Percentiles rank a stretch among this genome's conserved stretches.
Evolutionary conservation across 2,113 vertebrate genomes (phyloP).

Genomic region (Mesocricetus auratus): DNA sequence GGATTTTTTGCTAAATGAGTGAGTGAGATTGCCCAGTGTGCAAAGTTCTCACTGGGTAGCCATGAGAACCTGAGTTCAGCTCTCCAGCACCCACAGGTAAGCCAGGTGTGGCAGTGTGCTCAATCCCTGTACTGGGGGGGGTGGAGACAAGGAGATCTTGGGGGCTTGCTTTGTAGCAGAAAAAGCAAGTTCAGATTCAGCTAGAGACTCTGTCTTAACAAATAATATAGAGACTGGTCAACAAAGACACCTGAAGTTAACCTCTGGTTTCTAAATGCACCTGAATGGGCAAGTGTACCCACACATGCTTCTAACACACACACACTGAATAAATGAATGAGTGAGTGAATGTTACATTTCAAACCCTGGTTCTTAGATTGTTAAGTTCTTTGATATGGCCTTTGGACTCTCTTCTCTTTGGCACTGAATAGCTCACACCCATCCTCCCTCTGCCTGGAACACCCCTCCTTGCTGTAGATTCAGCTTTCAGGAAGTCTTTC

Average conservation of each 20-base stretch:
- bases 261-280: background rate
- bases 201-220: background rate
- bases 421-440: background rate
- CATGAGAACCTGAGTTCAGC: background rate
- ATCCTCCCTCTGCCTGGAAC: background rate
- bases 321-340: conserved; percentile 11
- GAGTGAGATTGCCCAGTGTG: background rate
- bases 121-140: background rate
- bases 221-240: background rate
- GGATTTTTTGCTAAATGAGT: background rate
- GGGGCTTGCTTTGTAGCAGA: background rate
- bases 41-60: too few relatives aligned
- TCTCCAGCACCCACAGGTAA: background rate
- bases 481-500: background rate
- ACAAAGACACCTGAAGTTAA: background rate
- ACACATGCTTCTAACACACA: background rate
- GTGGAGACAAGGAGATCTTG: background rate
- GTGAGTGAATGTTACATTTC: background rate
- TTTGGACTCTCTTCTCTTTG: background rate
- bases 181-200: background rate
- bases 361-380: background rate
- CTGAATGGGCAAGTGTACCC: background rate
- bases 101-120: background rate
- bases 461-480: background rate
- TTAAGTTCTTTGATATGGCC: background rate